Conservation (phyloP, 2,888 invertebrate genomes). For the Hipparchia sbordonii region DNA sequence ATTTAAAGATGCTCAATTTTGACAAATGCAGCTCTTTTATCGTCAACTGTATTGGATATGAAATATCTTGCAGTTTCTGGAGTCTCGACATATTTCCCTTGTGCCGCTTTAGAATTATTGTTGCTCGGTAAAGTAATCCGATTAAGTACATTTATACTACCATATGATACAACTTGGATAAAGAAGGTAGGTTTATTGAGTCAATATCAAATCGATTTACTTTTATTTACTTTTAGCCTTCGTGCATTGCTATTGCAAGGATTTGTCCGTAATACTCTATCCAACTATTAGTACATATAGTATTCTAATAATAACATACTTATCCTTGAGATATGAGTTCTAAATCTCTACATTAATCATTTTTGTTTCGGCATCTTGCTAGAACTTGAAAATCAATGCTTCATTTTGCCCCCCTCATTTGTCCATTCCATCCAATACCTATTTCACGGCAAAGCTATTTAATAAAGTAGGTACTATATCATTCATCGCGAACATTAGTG, state of each 20-base stretch:
- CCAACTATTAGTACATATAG: not conserved
- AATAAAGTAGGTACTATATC: not conserved
- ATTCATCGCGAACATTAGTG: not conserved
- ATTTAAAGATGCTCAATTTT: slow-evolving; percentile 7
- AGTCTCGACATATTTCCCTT: slow-evolving; percentile 72
- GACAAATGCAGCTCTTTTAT: slow-evolving; percentile 15
- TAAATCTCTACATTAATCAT: not conserved
- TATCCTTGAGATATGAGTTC: too few species aligned
- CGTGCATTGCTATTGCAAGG: not conserved
- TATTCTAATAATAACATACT: not conserved
- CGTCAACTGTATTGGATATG: slow-evolving; percentile 26
- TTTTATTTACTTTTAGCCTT: slow-evolving; percentile 2
- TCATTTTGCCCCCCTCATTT: not conserved
- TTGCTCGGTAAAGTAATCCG: slow-evolving; percentile 64
- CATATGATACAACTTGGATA: too few species aligned
- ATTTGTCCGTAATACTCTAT: too few species aligned
- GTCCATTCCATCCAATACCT: too few species aligned
- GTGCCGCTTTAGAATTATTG: slow-evolving; percentile 62
- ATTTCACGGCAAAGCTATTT: too few species aligned
- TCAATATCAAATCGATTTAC: slow-evolving; percentile 10
- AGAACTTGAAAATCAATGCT: not conserved
- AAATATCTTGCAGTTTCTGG: slow-evolving; percentile 44
- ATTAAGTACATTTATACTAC: slow-evolving; percentile 52
- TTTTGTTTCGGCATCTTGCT: not conserved
- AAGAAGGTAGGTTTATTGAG: slow-evolving; percentile 21